A percentile compares a stretch with the other conserved stretches of the same genome.
Conservation (phyloP, 2,113 vertebrate genomes). For the Phalacrocorax pelagicus region DNA sequence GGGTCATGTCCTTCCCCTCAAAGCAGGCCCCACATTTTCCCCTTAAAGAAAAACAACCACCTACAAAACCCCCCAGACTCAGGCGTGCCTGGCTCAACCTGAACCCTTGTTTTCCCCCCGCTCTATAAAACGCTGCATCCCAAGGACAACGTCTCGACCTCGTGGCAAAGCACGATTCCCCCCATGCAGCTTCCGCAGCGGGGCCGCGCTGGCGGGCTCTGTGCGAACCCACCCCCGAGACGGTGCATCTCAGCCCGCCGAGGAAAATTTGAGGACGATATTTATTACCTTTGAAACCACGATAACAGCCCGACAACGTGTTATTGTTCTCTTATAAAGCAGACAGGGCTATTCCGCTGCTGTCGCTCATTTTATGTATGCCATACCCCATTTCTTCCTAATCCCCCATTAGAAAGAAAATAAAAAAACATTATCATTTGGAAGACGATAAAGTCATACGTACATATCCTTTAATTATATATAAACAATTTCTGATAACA, state of each 20-base stretch:
- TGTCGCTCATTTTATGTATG: rapidly evolving
- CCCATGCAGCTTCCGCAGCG: not conserved
- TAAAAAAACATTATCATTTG: not conserved
- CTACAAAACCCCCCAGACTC: not conserved
- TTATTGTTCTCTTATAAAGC: not conserved
- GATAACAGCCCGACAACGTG: rapidly evolving
- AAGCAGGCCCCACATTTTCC: not conserved
- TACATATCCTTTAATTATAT: not conserved
- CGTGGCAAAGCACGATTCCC: not conserved
- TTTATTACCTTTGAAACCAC: not conserved
- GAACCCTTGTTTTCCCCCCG: not conserved
- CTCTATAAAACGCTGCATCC: not conserved
- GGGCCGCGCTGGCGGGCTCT: not conserved
- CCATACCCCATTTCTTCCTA: not conserved
- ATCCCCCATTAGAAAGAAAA: not conserved
- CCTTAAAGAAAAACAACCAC: not conserved
- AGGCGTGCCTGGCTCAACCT: not conserved
- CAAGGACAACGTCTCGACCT: not conserved
- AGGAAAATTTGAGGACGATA: not conserved
- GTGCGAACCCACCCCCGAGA: too few species aligned
- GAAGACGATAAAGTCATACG: not conserved
- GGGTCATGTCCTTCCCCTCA: not conserved
- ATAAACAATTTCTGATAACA: not conserved
- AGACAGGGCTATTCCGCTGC: not conserved
- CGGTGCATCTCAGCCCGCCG: rapidly evolving